Base-by-base conservation (phyloP, 2,113 vertebrate species). In the Nematolebias whitei region DNA sequence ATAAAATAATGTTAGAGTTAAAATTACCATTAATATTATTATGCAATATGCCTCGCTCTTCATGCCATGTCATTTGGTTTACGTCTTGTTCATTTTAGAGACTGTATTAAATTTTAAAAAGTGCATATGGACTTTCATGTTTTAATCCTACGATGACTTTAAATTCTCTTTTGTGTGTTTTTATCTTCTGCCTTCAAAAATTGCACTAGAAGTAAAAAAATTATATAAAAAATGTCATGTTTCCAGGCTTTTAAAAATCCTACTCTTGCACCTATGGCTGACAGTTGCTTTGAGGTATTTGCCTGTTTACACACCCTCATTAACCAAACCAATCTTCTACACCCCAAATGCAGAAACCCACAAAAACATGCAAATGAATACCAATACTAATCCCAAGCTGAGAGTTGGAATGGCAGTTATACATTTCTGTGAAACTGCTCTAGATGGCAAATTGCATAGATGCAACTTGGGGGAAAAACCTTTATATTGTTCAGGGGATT, bases 361-460 rank as follows among this genome's bases (percentile, higher is more conserved):
- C 73, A 82, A 74, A 78, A 29, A 29, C 62, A 59, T 72, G 61
- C 63, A 82, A 59, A 79, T 59, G 80, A 68, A 84, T 58, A 62
- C 68, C 52, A 68, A 67, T 75, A 64, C 66, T 91, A 90, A 91
- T 92, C 89, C 83, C 20, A 44, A 78, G 82, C 76, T 1, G 26
- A 79, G 51, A 76, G 87, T 80, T 69, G 83, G 74, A 87, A 90
- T 84, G 80, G 83, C 77, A 66, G 68, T 82, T 71, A 91, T 79
- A 68, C 76, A 86, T 90, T 91, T 91, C 88, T 87, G 84, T 90
- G 88, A 85, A 91, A 89, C 74, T 88, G 90, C 86, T 85, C 77
- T 76, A 84, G 85, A 85, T 88, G 81, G 83, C 84, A 87, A 89
- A 91, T 88, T 91, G 86, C 85, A 88, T 86, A 82, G 90, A 92